Evolutionary conservation across 2,113 vertebrate species (phyloP).

Genomic region (Ptyas mucosa): DNA sequence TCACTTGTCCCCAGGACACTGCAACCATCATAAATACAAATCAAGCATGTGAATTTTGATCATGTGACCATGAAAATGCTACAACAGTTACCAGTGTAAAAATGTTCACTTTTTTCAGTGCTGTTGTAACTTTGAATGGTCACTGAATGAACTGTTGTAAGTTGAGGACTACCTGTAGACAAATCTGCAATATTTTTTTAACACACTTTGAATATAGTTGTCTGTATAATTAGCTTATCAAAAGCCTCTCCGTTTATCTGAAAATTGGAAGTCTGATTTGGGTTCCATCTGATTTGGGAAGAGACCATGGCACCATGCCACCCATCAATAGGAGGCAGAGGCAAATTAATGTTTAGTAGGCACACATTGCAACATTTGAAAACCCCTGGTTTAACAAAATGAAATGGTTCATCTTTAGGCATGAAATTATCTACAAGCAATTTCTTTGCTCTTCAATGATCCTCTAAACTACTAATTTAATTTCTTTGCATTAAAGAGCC

Average conservation of each 20-base stretch:
- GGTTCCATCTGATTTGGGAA: neutral
- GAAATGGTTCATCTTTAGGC: neutral
- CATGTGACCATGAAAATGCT: too few relatives aligned
- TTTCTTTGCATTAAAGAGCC: neutral
- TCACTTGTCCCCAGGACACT: too few relatives aligned
- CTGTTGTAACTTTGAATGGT: too few relatives aligned
- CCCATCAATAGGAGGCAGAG: neutral
- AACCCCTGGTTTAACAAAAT: neutral
- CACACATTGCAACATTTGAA: neutral
- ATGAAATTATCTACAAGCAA: neutral
- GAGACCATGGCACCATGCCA: neutral
- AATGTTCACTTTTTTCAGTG: too few relatives aligned
- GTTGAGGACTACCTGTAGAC: too few relatives aligned
- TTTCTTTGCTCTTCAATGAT: neutral
- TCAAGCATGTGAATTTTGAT: too few relatives aligned
- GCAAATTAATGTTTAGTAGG: neutral
- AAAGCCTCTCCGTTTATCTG: neutral
- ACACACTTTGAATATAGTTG: neutral
- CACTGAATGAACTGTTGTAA: too few relatives aligned
- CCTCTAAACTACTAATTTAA: neutral
- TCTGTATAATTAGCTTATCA: neutral
- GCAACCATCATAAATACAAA: too few relatives aligned
- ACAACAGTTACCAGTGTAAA: too few relatives aligned
- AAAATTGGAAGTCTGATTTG: neutral
- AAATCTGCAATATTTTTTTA: neutral